Conservation (phyloP, 1,140 invertebrate species). For the Reticulitermes speratus region DNA sequence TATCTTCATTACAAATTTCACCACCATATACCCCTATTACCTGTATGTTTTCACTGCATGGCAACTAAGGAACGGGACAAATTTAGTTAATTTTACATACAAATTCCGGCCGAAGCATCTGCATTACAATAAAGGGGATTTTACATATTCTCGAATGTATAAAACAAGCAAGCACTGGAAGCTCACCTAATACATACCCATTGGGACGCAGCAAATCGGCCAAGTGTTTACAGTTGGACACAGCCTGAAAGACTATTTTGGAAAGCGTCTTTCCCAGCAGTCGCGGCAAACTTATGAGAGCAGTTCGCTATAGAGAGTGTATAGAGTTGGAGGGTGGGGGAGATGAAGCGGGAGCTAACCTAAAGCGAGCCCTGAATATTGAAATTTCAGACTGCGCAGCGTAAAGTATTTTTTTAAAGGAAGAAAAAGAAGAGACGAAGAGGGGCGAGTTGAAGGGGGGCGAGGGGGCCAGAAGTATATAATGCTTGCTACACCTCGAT, state of each 20-base stretch:
- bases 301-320: conserved; percentile 2
- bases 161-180: too few species aligned
- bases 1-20: too few species aligned
- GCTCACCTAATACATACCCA: not conserved
- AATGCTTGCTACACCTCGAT: conserved; percentile 10
- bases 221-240: not conserved
- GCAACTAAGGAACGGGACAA: too few species aligned
- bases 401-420: conserved; percentile 19
- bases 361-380: conserved; percentile 11
- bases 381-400: not conserved
- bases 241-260: not conserved
- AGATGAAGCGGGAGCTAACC: not conserved
- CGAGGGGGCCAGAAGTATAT: not conserved
- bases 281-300: conserved; percentile 14
- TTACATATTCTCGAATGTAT: too few species aligned
- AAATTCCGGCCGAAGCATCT: too few species aligned
- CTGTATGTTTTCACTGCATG: too few species aligned
- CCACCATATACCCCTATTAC: too few species aligned
- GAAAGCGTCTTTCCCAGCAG: conserved; percentile 5
- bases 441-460: not conserved
- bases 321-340: not conserved
- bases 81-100: too few species aligned
- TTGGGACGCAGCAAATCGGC: not conserved
- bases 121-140: too few species aligned
- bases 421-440: conserved; percentile 7